Conservation (phyloP, 2,113 vertebrate species). For the Podiceps cristatus region DNA sequence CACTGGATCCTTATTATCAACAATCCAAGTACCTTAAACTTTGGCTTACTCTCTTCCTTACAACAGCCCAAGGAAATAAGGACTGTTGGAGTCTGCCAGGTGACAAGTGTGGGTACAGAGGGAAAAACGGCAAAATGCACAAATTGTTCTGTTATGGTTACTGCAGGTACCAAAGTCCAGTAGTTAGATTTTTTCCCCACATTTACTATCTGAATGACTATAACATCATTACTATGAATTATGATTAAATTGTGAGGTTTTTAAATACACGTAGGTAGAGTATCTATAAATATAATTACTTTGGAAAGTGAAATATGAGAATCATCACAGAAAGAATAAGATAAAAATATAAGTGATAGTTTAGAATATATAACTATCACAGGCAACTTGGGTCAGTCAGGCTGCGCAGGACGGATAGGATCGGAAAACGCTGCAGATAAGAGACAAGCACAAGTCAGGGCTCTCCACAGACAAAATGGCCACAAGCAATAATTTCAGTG, state of each 20-base stretch:
- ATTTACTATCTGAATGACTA: not conserved
- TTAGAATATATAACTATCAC: not conserved
- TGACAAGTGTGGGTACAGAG: not conserved
- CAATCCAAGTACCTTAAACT: not conserved
- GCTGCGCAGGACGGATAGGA: not conserved
- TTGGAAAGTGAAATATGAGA: not conserved
- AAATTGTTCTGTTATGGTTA: not conserved
- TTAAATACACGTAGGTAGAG: not conserved
- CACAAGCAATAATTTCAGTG: conserved; percentile 40
- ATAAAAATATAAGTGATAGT: not conserved
- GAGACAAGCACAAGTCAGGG: not conserved
- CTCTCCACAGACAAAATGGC: conserved; percentile 36
- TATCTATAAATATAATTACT: not conserved
- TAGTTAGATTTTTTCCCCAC: not conserved
- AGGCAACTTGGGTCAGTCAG: not conserved
- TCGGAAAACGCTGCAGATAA: not conserved
- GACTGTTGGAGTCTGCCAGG: not conserved
- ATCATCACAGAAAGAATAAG: not conserved
- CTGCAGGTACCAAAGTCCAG: not conserved
- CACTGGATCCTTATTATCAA: not conserved
- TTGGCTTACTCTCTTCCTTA: not conserved
- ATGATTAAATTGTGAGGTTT: not conserved
- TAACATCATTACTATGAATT: not conserved
- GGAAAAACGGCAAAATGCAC: not conserved
- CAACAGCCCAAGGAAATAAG: not conserved